Conservation (phyloP, 2,888 invertebrate genomes). For the Nineta flava region DNA sequence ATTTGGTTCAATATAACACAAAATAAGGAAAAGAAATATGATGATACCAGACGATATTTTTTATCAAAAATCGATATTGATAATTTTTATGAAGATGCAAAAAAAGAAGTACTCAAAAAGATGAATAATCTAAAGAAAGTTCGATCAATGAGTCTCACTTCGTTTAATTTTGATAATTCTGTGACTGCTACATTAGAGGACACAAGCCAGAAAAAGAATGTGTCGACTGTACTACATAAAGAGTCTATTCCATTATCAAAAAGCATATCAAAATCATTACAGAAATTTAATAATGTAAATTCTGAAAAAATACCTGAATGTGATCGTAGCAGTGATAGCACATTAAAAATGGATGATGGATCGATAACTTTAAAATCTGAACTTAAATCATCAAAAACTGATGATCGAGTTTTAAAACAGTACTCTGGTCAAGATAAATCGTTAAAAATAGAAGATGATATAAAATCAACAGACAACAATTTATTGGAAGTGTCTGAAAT, state of each 20-base stretch:
- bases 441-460: background rate
- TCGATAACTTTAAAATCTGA: background rate
- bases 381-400: background rate
- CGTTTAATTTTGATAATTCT: background rate
- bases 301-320: background rate
- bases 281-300: background rate
- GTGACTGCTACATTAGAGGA: background rate
- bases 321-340: background rate
- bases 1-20: slow-evolving; percentile 30
- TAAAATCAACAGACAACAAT: background rate
- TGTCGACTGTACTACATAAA: background rate
- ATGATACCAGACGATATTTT: slow-evolving; percentile 23
- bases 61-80: slow-evolving; percentile 27
- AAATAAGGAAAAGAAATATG: slow-evolving; percentile 25
- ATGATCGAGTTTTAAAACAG: background rate
- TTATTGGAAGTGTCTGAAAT: too few species aligned
- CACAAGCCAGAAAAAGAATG: background rate
- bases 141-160: background rate
- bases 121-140: background rate
- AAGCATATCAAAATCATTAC: background rate
- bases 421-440: too few species aligned
- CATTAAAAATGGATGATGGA: background rate
- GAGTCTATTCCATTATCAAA: background rate
- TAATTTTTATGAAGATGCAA: slow-evolving; percentile 28
- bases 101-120: slow-evolving; percentile 9